These are phyloP conservation scores for Philaethria dido DNA, from an alignment of 2,888 invertebrate genomes.

Conservation along the genomic window DNA sequence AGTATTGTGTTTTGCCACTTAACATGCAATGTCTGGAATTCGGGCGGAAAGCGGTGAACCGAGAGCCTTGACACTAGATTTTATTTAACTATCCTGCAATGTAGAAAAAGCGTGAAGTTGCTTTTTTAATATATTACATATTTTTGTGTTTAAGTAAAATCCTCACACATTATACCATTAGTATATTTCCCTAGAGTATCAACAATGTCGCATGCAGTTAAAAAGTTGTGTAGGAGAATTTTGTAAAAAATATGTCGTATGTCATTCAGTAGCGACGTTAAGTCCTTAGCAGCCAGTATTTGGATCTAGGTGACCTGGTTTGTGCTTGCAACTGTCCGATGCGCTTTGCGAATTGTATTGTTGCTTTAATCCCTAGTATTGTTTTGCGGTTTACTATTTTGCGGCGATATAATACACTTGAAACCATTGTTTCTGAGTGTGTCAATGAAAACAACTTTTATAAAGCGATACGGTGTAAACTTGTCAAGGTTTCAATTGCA, in stretches of 20 bases:
- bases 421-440: constrained; percentile 34
- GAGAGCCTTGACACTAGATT: too few species aligned
- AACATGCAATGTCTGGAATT: too few species aligned
- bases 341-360: constrained; percentile 61
- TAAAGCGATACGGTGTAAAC: constrained; percentile 17
- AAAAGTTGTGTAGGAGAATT: constrained; percentile 25
- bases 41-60: too few species aligned
- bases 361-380: constrained; percentile 45
- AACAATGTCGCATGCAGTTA: constrained; percentile 8
- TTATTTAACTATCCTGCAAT: too few species aligned
- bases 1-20: too few species aligned
- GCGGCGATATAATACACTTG: constrained; percentile 27
- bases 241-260: constrained; percentile 28
- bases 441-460: constrained; percentile 29
- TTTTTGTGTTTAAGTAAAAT: neutral
- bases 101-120: too few species aligned
- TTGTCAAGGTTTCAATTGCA: constrained; percentile 16
- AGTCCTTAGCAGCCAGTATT: constrained; percentile 41
- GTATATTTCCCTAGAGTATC: neutral
- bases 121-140: too few species aligned
- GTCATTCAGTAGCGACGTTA: constrained; percentile 40
- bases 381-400: constrained; percentile 39
- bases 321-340: constrained; percentile 49
- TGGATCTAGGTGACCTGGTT: constrained; percentile 50
- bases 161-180: neutral